Conservation (phyloP, 2,797 vertebrate species). For the Poliocrania exsul region DNA sequence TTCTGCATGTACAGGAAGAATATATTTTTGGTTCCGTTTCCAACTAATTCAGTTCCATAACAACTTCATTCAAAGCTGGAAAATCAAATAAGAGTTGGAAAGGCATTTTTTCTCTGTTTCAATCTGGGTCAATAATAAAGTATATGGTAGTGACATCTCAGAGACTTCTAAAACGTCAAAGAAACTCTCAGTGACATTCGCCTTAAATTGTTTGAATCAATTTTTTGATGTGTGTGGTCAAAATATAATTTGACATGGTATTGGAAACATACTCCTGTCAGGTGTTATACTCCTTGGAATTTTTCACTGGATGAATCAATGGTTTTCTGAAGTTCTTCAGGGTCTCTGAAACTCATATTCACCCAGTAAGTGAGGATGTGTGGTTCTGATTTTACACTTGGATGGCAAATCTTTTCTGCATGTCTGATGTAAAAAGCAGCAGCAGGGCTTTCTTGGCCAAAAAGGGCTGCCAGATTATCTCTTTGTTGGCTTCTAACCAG, state of each 20-base stretch:
- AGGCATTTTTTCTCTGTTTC: not conserved
- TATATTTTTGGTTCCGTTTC: not conserved
- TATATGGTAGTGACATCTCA: not conserved
- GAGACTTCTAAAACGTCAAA: not conserved
- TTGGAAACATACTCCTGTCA: not conserved
- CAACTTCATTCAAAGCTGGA: not conserved
- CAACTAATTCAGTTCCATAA: not conserved
- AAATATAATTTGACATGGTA: not conserved
- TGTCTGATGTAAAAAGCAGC: not conserved
- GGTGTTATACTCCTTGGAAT: not conserved
- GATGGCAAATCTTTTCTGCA: not conserved
- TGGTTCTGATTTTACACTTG: not conserved
- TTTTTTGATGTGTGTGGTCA: not conserved
- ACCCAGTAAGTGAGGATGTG: not conserved
- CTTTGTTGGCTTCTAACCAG: not conserved
- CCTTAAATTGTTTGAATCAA: not conserved
- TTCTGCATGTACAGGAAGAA: not conserved
- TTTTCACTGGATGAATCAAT: not conserved
- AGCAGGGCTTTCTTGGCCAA: not conserved
- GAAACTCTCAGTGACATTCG: not conserved
- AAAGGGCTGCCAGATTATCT: not conserved
- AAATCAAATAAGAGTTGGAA: not conserved
- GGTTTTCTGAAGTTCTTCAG: not conserved
- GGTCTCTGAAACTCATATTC: not conserved
- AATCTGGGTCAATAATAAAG: not conserved